Base-by-base conservation (phyloP, 2,113 vertebrate species). In the Myotis lucifugus region DNA sequence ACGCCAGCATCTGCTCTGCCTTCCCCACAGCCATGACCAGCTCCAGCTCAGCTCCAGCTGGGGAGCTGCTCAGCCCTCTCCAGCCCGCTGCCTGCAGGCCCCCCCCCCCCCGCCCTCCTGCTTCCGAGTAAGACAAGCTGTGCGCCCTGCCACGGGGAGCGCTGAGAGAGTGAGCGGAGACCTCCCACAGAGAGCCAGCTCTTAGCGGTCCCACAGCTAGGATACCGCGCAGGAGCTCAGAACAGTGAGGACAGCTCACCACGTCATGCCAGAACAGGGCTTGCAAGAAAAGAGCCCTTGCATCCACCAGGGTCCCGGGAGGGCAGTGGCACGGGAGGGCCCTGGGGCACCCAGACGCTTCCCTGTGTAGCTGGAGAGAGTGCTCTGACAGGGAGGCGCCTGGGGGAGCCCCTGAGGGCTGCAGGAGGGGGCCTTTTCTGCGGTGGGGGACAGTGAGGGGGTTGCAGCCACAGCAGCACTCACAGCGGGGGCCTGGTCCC, bases 271-370 rank as follows among this genome's bases (percentile, higher is more conserved):
- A 0, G 23, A 70, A 8, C 1, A 37, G 6, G 12, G 25, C 34
- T 61, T 89, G 73, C 29, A 46, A 50, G 42, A 17, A 72, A 66
- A 48, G 14, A 56, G 69, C 19, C 64, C 17, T 84, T 6, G 3
- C 0, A 13, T 42, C 40, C 1, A 5, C 19, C 3, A 32, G 37
- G 0, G 0, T 21, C 12, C n/a, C 2, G 0, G 52, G 46, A 61
- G 15, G 48, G 50, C n/a, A 25, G 13, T 21, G n/a, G 32, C 46
- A 3, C 50, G 6, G 34, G 56, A 81, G n/a, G 23, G 17, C n/a
- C 10, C 59, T 19, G 9, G 76, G 37, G 15, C 40, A 18, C 9
- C 67, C 0, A 4, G 74, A 56, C 6, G 0, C 61, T 56, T 89
- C 19, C 9, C 32, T 78, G 27, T 42, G 12, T 18, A 42, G 50